Evolutionary conservation across 2,888 invertebrate genomes (phyloP).

Genomic region (Sarcophaga carnaria): DNA sequence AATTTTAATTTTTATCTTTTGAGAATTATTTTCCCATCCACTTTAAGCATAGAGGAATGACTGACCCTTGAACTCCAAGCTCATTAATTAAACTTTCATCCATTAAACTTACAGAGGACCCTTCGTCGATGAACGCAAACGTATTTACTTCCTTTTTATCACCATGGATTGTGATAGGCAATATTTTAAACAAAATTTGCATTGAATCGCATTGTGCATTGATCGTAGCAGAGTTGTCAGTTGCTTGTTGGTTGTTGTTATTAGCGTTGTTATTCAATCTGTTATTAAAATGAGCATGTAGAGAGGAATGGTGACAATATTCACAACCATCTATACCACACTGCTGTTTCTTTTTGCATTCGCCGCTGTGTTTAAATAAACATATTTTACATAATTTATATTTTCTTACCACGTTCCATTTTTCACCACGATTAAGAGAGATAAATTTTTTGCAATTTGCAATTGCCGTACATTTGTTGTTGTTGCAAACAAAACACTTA

Average conservation of each 20-base stretch:
- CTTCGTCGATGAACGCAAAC: slow-evolving; percentile 41
- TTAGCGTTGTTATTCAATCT: no score
- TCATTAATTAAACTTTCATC: slow-evolving; percentile 12
- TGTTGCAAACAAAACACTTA: slow-evolving; percentile 15
- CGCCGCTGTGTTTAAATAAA: slow-evolving; percentile 17
- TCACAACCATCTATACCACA: slow-evolving; percentile 23
- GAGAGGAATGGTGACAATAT: slow-evolving; percentile 15
- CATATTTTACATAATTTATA: slow-evolving; percentile 27
- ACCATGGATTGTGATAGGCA: slow-evolving; percentile 35
- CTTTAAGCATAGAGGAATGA: slow-evolving; percentile 15
- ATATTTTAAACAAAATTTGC: slow-evolving; percentile 45
- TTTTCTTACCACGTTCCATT: slow-evolving; percentile 19
- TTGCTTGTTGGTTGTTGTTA: background rate
- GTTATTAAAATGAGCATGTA: slow-evolving; percentile 12
- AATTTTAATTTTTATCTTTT: slow-evolving; percentile 5
- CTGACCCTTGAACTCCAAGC: slow-evolving; percentile 3
- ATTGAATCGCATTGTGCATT: slow-evolving; percentile 20
- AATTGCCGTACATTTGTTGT: no score
- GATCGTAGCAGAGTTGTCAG: background rate
- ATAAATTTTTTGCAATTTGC: slow-evolving; percentile 14
- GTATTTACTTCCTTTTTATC: slow-evolving; percentile 33
- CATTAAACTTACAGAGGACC: slow-evolving; percentile 23
- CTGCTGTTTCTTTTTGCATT: background rate
- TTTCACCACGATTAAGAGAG: slow-evolving; percentile 12
- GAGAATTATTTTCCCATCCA: background rate